phyloP scores from a whole-genome alignment of 2,888 invertebrate genomes.

The Clitarchus hookeri region DNA sequence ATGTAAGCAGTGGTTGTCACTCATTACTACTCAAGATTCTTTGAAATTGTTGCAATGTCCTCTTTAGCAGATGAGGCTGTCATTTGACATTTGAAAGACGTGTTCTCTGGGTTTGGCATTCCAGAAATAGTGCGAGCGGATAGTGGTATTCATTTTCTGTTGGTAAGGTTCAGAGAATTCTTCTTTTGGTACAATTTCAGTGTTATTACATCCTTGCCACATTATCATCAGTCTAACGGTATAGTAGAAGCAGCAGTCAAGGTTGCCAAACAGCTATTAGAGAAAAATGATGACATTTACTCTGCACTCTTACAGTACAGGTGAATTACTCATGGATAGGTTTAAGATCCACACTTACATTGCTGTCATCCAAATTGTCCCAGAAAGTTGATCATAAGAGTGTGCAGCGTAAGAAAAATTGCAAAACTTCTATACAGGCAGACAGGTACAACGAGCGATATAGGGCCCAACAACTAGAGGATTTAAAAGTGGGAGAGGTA shows the following conservation, averaged over 20 bases:
- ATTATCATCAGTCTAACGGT: too few relatives aligned
- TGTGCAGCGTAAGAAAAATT: too few relatives aligned
- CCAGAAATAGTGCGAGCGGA: background rate
- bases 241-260: background rate
- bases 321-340: background rate
- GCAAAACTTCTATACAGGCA: too few relatives aligned
- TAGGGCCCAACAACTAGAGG: too few relatives aligned
- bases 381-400: too few relatives aligned
- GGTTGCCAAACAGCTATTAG: background rate
- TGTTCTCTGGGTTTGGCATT: background rate
- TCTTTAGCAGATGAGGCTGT: background rate
- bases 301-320: background rate
- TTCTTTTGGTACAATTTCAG: too few relatives aligned
- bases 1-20: too few relatives aligned
- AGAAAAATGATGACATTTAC: background rate
- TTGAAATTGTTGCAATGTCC: background rate
- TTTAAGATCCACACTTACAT: background rate
- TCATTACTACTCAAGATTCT: background rate
- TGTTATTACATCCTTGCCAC: too few relatives aligned
- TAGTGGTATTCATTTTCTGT: background rate
- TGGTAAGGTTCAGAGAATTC: background rate
- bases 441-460: too few relatives aligned
- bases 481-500: too few relatives aligned
- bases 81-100: too few relatives aligned
- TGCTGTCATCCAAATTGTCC: background rate